Base-by-base conservation (phyloP, 2,888 invertebrate species). In the Cephus runcator region DNA sequence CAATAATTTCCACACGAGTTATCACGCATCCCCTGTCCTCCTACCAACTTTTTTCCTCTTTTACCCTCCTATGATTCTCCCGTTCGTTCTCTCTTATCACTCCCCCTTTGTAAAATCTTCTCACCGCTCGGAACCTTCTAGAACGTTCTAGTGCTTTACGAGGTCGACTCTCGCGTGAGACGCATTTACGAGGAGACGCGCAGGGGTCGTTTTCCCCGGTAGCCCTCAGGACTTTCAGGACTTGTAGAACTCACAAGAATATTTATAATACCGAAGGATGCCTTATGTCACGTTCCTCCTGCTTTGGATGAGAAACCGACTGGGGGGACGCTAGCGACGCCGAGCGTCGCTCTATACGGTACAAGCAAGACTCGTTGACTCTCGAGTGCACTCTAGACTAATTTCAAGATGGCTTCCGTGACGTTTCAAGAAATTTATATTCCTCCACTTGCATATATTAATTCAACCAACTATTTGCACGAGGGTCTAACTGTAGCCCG, bases 131-230 rank as follows among this genome's bases (percentile, higher is more conserved):
- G 12, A 12, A 31, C 12, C 34, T 12, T 33, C 31, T 31, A 34
- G 71, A 34, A 31, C 34, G 31, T 34, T 71, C 33, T 31, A 34
- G 34, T 34, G 31, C 33, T 30, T 71, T 71, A 71, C 34, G 71
- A 71, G 71, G 12, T 34, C 71, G 71, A 71, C 71, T 71, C 31
- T 23, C 71, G 71, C 71, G 71, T 31, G 34, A 71, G 71, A 71
- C 31, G 71, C 33, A 71, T 71, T 71, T 31, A 71, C 71, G 71
- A 71, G 71, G 56, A 23, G 23, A 1, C 56, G 23, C 9, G 56
- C 6, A 56, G 56, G 56, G 56, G 15, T 40, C 15, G 15, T 40
- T 15, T 40, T 4, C 6, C 23, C 56, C 56, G 23, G 23, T 23
- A 56, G 56, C 23, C 56, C 56, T 56, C 23, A 56, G 56, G 56